Conservation (phyloP, 1,140 invertebrate genomes). For the Zaprionus taronus region DNA sequence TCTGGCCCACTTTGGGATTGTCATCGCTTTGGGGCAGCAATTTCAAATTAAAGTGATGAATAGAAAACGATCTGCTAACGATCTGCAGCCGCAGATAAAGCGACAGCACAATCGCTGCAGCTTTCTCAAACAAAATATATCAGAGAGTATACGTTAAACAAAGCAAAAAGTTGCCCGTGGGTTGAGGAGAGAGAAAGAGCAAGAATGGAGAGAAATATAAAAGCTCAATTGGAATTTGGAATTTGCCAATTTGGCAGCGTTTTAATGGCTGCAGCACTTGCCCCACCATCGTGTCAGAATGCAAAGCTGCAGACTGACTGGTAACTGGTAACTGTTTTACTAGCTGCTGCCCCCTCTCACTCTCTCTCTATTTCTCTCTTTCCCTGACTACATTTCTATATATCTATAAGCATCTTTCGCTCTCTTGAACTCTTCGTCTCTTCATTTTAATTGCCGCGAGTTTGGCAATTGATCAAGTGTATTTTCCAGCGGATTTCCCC, state of each 20-base stretch:
- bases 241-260: not conserved
- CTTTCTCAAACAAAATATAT: not conserved
- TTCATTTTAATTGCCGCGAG: not conserved
- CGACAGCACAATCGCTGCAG: not conserved
- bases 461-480: not conserved
- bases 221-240: not conserved
- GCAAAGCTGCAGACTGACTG: not conserved
- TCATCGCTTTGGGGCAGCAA: constrained; percentile 37
- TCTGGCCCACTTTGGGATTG: constrained; percentile 42
- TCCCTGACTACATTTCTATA: not conserved
- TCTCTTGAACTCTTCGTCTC: not conserved
- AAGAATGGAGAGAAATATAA: not conserved
- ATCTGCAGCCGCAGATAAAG: not conserved
- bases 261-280: constrained; percentile 3
- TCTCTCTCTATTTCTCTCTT: not conserved
- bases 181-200: not conserved
- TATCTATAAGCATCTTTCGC: not conserved
- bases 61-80: constrained; percentile 42
- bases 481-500: not conserved
- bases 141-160: not conserved
- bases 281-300: not conserved
- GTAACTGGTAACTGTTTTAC: not conserved
- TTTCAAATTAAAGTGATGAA: constrained; percentile 40
- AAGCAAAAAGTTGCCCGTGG: not conserved
- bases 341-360: not conserved